Evolutionary conservation across 1,140 invertebrate genomes (phyloP).

Genomic region (Copidosoma floridanum): DNA sequence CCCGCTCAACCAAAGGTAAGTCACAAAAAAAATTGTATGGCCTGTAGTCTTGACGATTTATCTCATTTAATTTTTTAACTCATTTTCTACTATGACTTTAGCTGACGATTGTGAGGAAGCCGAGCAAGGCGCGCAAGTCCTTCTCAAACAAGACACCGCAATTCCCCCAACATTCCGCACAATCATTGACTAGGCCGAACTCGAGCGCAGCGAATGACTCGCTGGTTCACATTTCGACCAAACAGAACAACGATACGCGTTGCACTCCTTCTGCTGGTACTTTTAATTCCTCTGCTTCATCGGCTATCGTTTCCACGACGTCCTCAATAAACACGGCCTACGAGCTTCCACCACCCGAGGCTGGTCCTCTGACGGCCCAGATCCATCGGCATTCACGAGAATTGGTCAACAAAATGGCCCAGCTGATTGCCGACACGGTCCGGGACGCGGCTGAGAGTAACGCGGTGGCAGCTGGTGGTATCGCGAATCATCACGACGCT

Average conservation of each 20-base stretch:
- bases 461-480: constrained; percentile 22
- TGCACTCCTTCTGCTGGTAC: too few relatives aligned
- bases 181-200: constrained; percentile 5
- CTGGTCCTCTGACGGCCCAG: constrained; percentile 55
- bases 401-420: constrained; percentile 44
- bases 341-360: constrained; percentile 48
- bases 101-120: constrained; percentile 28
- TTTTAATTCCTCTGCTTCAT: too few relatives aligned
- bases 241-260: constrained; percentile 30
- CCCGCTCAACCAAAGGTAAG: constrained; percentile 19
- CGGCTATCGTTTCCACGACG: too few relatives aligned
- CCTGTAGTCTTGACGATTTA: too few relatives aligned
- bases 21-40: too few relatives aligned
- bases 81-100: too few relatives aligned
- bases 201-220: constrained; percentile 24
- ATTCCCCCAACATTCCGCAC: constrained; percentile 27
- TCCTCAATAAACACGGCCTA: constrained; percentile 25
- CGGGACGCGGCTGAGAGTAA: constrained; percentile 43
- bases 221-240: constrained; percentile 37
- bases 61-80: too few relatives aligned
- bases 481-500: constrained; percentile 53
- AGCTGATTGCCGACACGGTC: constrained; percentile 49
- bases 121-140: constrained; percentile 46
- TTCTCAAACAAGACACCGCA: constrained; percentile 40
- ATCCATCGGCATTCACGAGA: constrained; percentile 45